Base-by-base conservation (phyloP, 1,140 invertebrate species). In the Pogonus chalceus region DNA sequence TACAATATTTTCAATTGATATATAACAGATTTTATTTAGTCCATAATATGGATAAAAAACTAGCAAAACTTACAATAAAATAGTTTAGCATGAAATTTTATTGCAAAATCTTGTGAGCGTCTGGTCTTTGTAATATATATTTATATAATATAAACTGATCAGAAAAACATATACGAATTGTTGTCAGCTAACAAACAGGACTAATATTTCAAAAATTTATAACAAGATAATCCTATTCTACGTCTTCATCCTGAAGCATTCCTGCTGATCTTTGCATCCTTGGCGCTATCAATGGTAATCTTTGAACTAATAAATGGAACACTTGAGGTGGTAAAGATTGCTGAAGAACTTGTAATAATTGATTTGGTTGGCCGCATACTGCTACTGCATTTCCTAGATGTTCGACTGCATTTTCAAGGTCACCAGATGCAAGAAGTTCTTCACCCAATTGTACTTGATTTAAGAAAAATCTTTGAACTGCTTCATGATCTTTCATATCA, bases 331-430 rank as follows among this genome's bases (percentile, higher is more conserved):
- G 92, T 65, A 98, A 76, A 51, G 92, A 95, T 71, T 94, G 90
- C 56, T 70, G 68, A 14, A 69, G 56, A 20, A 82, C 80, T 72
- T 91, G 84, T 20, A 98, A 75, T 12, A 98, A 73, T 65, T 96
- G 90, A 60, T 92, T 84, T 0, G 93, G 92, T 68, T 97, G 92
- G 20, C 91, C 90, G 71, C 95, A 98, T 1, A 98, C 88, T n/a
- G 92, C 87, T 21, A 98, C 86, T 20, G 95, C 95, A 70, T 93
- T 92, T 22, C 87, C 86, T 55, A 98, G 79, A 73, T 98, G 95
- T 68, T 97, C 92, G 21, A 97, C 87, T 52, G 91, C 95, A 39
- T 79, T 83, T 57, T 95, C 91, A 54, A 94, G 69, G 59, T 96
- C 87, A 46, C 93, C 92, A 56, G 77, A 75, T 20, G 83, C 82